Percentiles rank a stretch among this genome's conserved stretches.
phyloP scores from a whole-genome alignment of 2,888 invertebrate genomes.

The Ypsolopha sequella region DNA sequence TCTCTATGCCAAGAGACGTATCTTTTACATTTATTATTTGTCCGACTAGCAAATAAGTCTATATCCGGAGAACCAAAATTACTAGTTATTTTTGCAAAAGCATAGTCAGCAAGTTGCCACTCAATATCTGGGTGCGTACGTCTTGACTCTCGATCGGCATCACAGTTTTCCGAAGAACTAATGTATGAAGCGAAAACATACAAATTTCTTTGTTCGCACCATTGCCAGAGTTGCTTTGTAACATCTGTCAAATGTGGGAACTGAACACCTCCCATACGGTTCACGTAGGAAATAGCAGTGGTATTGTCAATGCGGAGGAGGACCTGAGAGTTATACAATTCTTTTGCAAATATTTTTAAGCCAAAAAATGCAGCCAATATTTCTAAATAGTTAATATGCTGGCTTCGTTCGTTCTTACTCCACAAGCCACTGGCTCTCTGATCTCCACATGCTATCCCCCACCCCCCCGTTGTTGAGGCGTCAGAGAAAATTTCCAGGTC shows the following conservation, averaged over 20 bases:
- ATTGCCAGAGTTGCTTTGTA: slow-evolving; percentile 3
- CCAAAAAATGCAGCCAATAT: slow-evolving; percentile 4
- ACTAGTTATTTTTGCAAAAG: not conserved
- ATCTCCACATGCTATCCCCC: not conserved
- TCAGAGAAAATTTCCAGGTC: slow-evolving; percentile 3
- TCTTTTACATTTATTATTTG: slow-evolving; percentile 6
- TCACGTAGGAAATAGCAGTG: no score
- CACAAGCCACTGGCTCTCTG: slow-evolving; percentile 1
- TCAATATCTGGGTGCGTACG: not conserved
- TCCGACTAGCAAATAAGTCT: slow-evolving; percentile 6
- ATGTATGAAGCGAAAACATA: slow-evolving; percentile 5
- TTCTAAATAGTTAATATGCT: slow-evolving; percentile 4
- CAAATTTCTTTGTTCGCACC: slow-evolving; percentile 4
- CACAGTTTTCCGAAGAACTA: slow-evolving; percentile 1
- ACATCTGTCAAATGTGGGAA: not conserved
- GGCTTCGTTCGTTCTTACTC: not conserved
- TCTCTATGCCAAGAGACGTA: slow-evolving; percentile 16
- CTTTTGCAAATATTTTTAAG: slow-evolving; percentile 4
- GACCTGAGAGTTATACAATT: not conserved
- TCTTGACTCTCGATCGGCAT: slow-evolving; percentile 4
- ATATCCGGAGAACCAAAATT: slow-evolving; percentile 6
- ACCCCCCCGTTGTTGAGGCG: slow-evolving; percentile 4
- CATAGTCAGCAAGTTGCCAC: not conserved
- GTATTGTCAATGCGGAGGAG: slow-evolving; percentile 5
- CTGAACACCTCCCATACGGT: not conserved